A percentile compares a stretch with the other conserved stretches of the same genome.
phyloP scores from a whole-genome alignment of 2,113 vertebrate species.

The Sula dactylatra region DNA sequence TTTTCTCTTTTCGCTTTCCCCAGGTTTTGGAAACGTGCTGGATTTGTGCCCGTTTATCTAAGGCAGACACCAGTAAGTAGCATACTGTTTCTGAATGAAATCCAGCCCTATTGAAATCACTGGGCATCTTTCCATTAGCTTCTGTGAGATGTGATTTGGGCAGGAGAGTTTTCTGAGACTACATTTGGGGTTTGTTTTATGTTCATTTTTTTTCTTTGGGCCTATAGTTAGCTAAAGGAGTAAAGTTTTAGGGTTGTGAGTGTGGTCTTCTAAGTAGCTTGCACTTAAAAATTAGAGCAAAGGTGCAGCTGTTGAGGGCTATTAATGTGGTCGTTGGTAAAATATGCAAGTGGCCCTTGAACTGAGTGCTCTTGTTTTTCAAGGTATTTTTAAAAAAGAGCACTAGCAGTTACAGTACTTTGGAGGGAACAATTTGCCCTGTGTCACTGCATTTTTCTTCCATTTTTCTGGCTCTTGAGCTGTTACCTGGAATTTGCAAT shows the following conservation, averaged over 20 bases:
- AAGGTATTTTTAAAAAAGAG: background rate
- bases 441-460: background rate
- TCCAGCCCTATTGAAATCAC: background rate
- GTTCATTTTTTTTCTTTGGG: background rate
- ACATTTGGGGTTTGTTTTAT: background rate
- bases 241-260: background rate
- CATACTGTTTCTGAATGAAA: background rate
- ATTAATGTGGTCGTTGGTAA: background rate
- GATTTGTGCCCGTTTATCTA: slow-evolving; percentile 93
- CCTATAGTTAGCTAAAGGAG: background rate
- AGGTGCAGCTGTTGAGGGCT: background rate
- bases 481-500: background rate
- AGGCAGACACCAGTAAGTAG: slow-evolving; percentile 92
- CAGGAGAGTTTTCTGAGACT: background rate
- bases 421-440: background rate
- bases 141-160: background rate
- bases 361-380: background rate
- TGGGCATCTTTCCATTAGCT: background rate
- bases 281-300: background rate
- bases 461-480: background rate
- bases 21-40: slow-evolving; percentile 96
- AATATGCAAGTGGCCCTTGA: background rate
- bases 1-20: background rate
- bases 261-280: background rate
- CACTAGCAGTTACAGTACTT: background rate